phyloP scores from a whole-genome alignment of 53 echinoderm and acorn worm species.

The Patiria pectinifera region DNA sequence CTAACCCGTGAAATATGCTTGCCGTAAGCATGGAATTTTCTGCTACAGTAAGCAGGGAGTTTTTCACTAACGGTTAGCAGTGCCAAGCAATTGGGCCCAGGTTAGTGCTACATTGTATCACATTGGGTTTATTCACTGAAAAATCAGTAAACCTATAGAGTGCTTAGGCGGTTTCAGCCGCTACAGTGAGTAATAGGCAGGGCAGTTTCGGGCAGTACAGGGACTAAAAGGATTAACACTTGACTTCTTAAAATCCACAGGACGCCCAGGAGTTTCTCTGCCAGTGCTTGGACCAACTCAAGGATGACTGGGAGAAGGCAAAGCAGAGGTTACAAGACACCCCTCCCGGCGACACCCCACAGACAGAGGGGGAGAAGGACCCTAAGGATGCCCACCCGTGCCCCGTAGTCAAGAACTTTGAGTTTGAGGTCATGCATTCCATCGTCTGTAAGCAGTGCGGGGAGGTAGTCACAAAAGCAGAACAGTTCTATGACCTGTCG shows the following conservation, averaged over 20 bases:
- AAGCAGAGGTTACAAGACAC: slow-evolving; percentile 61
- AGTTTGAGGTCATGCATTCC: slow-evolving; percentile 89
- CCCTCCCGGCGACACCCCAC: slow-evolving; percentile 21
- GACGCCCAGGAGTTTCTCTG: slow-evolving; percentile 99
- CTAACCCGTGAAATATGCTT: too few relatives aligned
- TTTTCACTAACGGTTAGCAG: too few relatives aligned
- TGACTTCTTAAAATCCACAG: slow-evolving; percentile 54
- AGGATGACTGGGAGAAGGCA: slow-evolving; percentile 85
- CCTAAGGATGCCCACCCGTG: slow-evolving; percentile 27
- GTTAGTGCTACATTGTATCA: too few relatives aligned
- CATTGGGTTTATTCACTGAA: too few relatives aligned
- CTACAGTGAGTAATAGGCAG: too few relatives aligned
- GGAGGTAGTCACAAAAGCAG: slow-evolving; percentile 84
- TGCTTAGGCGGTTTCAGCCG: too few relatives aligned
- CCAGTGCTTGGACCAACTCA: slow-evolving; percentile 97
- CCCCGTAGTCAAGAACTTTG: slow-evolving; percentile 81
- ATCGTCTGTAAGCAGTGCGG: slow-evolving; percentile 87
- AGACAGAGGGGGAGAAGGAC: background rate
- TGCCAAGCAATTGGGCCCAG: too few relatives aligned
- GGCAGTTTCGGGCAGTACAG: too few relatives aligned
- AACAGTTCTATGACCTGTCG: slow-evolving; percentile 88
- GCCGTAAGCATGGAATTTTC: too few relatives aligned
- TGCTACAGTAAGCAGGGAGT: too few relatives aligned
- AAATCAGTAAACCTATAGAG: too few relatives aligned
- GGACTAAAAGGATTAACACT: background rate